Base-by-base conservation (phyloP, 2,888 invertebrate genomes). In the Heliconius ethilla region DNA sequence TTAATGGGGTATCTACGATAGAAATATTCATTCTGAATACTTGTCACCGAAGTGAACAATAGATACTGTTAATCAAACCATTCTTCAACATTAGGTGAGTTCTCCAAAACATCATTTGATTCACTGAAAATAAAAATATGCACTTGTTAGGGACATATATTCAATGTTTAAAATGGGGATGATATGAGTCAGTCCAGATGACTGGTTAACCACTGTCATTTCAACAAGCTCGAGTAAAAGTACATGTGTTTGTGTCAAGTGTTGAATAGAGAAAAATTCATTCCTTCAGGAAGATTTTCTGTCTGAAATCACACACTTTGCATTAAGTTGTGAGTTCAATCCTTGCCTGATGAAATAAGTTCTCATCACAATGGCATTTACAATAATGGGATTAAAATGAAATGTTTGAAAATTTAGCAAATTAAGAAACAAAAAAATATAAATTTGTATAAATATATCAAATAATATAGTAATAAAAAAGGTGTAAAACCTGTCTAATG, bases 21-120 rank as follows among this genome's bases (percentile, higher is more conserved):
- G 62, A 79, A 45, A 25, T 59, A 69, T 45, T 63, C 72, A 59
- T 63, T 29, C 45, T 74, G 65, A 37, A 73, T 75, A 69, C n/a
- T 77, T 29, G 69, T 81, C 81, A 81, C 81, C 81, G 80, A 77
- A 75, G 79, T 80, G 81, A 80, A 65, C 29, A 37, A 78, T 70
- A 81, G 79, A 27, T 74, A 81, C 77, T 81, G 82, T 83, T 90
- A 95, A 89, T 95, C 95, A 83, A 97, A 95, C 94, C 97, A 96
- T 89, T 98, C 97, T 89, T 98, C 98, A 22, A 97, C 97, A 87
- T 97, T 97, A 0, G 97, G 97, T 0, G 97, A 97, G 80, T 97
- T 97, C 89, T 98, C 97, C 88, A 97, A 91, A 83, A 97, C 95
- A 88, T 98, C 98, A 89, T 97, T 97, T 18, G 97, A 97, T 91